Percentiles rank a stretch among this genome's conserved stretches.
phyloP scores from a whole-genome alignment of 1,140 invertebrate genomes.

The Drosophila novamexicana region DNA sequence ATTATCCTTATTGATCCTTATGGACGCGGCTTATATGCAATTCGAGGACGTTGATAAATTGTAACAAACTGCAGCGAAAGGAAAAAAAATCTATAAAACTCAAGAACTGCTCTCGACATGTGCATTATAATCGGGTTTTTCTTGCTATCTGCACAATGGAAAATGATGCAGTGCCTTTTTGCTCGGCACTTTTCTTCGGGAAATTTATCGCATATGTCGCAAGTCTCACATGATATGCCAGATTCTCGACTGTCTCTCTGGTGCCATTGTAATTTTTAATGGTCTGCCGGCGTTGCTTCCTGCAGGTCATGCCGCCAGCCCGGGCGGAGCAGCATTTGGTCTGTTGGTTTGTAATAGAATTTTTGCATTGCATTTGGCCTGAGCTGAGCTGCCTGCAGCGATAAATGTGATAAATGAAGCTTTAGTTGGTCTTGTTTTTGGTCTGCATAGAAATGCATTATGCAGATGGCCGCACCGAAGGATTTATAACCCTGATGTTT shows the following conservation, averaged over 20 bases:
- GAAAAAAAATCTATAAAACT: constrained; percentile 44
- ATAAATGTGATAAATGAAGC: constrained; percentile 79
- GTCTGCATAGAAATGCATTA: constrained; percentile 59
- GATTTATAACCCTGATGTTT: constrained; percentile 70
- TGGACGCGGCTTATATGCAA: constrained; percentile 72
- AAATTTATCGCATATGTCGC: constrained; percentile 81
- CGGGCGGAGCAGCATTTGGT: constrained; percentile 10
- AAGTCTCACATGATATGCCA: constrained; percentile 78
- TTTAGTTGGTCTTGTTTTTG: constrained; percentile 49
- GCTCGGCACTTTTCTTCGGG: constrained; percentile 43
- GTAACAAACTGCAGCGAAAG: constrained; percentile 58
- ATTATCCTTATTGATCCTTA: constrained; percentile 78
- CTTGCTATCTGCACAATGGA: constrained; percentile 43
- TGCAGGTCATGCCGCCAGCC: constrained; percentile 51
- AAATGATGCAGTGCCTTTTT: constrained; percentile 64
- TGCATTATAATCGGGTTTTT: constrained; percentile 42
- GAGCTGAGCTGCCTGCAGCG: constrained; percentile 61
- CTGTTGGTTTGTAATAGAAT: constrained; percentile 68
- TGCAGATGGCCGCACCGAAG: constrained; percentile 54
- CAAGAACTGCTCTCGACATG: constrained; percentile 40
- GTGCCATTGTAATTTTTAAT: constrained; percentile 76
- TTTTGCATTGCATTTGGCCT: constrained; percentile 63
- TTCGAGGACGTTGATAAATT: constrained; percentile 75
- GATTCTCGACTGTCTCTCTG: constrained; percentile 47
- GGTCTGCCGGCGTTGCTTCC: constrained; percentile 65